These are phyloP conservation scores for Polydrusus cervinus DNA, from an alignment of 2,888 invertebrate genomes.

Conservation along the genomic window DNA sequence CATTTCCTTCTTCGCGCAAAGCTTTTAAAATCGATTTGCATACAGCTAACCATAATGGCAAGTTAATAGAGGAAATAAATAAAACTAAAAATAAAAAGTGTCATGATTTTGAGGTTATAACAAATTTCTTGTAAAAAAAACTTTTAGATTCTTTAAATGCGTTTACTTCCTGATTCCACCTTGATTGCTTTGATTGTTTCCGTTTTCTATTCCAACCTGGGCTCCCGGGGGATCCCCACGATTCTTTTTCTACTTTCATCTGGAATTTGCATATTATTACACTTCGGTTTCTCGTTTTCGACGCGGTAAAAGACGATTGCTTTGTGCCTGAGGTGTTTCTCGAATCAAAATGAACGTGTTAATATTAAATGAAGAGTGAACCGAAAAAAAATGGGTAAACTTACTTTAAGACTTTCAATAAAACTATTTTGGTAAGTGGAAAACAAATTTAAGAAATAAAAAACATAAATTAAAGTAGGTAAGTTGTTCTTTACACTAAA, in stretches of 20 bases:
- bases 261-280: conserved; percentile 51
- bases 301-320: conserved; percentile 46
- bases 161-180: conserved; percentile 63
- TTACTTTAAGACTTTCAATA: conserved; percentile 10
- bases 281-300: conserved; percentile 48
- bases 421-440: too few species aligned
- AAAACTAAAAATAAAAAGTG: too few species aligned
- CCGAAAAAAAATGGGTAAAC: conserved; percentile 26
- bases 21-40: too few species aligned
- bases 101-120: too few species aligned
- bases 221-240: conserved; percentile 58
- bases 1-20: too few species aligned
- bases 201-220: conserved; percentile 62
- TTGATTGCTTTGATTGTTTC: conserved; percentile 68
- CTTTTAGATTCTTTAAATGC: not conserved
- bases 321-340: conserved; percentile 50
- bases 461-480: too few species aligned
- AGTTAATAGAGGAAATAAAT: too few species aligned
- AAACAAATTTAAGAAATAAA: too few species aligned
- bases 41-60: too few species aligned
- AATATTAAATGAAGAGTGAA: conserved; percentile 37
- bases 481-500: too few species aligned
- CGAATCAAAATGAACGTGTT: conserved; percentile 52
- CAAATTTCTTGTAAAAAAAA: not conserved
- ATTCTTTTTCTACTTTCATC: conserved; percentile 35